Base-by-base conservation (phyloP, 2,113 vertebrate genomes). In the Caracal caracal region DNA sequence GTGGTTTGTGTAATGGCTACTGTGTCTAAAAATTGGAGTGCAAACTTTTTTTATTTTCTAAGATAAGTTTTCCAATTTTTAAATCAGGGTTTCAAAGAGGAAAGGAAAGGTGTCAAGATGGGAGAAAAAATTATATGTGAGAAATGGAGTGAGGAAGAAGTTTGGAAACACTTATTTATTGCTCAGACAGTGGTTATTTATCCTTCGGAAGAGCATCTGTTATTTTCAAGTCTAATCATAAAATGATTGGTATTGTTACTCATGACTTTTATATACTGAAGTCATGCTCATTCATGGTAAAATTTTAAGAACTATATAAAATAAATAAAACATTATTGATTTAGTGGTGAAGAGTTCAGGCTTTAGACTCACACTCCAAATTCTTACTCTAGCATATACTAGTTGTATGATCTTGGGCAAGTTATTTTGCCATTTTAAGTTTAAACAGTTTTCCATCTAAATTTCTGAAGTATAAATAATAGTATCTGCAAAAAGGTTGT, bases 1-100 rank as follows among this genome's bases (percentile, higher is more conserved):
- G 13, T 68, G 71, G 15, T 94, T 88, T 37, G 15, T 43, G 3
- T 92, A 91, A 66, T 40, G 78, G 59, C 68, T 85, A 63, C 10
- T 81, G 49, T 22, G 63, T 92, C 24, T 28, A 37, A 5, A 96
- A 33, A 24, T 43, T 28, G 79, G 22, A 88, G 59, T 56, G 33
- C 22, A 90, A 22, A 66, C 19, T 84, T 80, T 88, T 83, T 20
- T 65, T 16, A 61, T 89, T 94, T 94, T 84, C 79, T 85, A 88
- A n/a, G n/a, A n/a, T n/a, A n/a, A 80, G n/a, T 73, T 91, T 43
- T 66, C 30, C 5, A 84, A 30, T 37, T 68, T 68, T 81, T 28
- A 79, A 94, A 47, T 87, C 82, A 56, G 8, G 20, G 17, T 86
- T 94, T 92, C 56, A 92, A 73, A 94, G 19, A 76, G 20, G 68